Percentiles rank a stretch among this genome's conserved stretches.
Conservation (phyloP, 2,888 invertebrate genomes). For the Caenorhabditis becei region DNA sequence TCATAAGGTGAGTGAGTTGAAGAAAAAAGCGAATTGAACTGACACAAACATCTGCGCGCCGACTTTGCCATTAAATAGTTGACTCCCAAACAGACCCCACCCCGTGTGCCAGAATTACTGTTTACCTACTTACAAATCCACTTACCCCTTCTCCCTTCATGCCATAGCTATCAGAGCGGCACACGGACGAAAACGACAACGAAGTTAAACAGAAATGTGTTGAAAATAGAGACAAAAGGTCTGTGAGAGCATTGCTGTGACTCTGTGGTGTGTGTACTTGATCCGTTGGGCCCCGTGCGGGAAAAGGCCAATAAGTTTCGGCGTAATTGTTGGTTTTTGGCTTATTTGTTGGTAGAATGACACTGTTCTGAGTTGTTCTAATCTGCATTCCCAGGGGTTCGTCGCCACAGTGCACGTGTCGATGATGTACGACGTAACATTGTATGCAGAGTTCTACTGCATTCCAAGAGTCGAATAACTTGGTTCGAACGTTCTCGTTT, state of each 20-base stretch:
- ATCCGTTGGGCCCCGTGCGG: not conserved
- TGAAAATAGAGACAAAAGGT: slow-evolving; percentile 8
- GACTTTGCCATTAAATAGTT: slow-evolving; percentile 32
- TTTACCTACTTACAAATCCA: slow-evolving; percentile 55
- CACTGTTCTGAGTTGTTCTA: not conserved
- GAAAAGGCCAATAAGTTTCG: slow-evolving; percentile 11
- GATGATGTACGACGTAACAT: too few species aligned
- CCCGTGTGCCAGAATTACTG: slow-evolving; percentile 30
- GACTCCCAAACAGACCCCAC: slow-evolving; percentile 34
- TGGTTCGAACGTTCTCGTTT: too few species aligned
- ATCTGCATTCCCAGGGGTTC: not conserved
- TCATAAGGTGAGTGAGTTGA: too few species aligned
- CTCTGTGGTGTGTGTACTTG: slow-evolving; percentile 2
- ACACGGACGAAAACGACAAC: too few species aligned
- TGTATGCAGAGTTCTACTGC: too few species aligned
- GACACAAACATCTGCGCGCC: slow-evolving; percentile 23
- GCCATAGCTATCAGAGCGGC: slow-evolving; percentile 21
- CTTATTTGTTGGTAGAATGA: not conserved
- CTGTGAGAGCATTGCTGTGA: not conserved
- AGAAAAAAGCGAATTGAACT: not conserved
- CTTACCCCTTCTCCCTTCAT: slow-evolving; percentile 23
- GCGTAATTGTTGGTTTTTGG: not conserved
- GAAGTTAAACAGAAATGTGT: slow-evolving; percentile 29
- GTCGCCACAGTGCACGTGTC: not conserved
- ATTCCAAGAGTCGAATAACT: too few species aligned